phyloP scores from a whole-genome alignment of 2,888 invertebrate species.

The Cyaniris semiargus region DNA sequence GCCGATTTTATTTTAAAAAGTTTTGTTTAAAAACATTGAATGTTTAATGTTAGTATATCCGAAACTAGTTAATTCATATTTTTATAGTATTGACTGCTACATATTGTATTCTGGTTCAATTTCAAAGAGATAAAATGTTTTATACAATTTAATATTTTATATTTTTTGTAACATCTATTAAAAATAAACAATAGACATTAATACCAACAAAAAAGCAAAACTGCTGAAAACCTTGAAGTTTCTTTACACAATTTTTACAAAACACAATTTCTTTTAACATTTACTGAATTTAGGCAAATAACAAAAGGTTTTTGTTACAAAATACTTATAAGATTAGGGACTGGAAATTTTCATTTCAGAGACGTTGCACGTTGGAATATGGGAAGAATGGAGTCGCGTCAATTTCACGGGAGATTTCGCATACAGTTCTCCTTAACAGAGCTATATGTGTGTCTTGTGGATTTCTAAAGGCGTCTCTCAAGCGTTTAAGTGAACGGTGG shows the following conservation, averaged over 20 bases:
- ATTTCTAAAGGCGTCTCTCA: slow-evolving; percentile 47
- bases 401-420: slow-evolving; percentile 76
- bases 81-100: no score
- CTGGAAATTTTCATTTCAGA: slow-evolving; percentile 60
- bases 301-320: slow-evolving; percentile 19
- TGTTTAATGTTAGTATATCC: no score
- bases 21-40: no score
- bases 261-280: not conserved
- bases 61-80: no score
- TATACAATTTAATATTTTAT: not conserved
- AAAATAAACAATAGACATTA: not conserved
- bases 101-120: not conserved
- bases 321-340: slow-evolving; percentile 25
- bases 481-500: slow-evolving; percentile 47
- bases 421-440: slow-evolving; percentile 54
- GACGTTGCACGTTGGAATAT: slow-evolving; percentile 49
- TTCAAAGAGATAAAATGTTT: not conserved
- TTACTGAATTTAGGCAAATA: slow-evolving; percentile 1
- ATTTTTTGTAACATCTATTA: not conserved
- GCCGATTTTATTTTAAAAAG: not conserved
- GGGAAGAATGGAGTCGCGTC: slow-evolving; percentile 62
- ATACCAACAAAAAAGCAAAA: not conserved
- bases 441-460: slow-evolving; percentile 44
- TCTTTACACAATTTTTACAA: not conserved
- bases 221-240: not conserved